Percentiles rank a stretch among this genome's conserved stretches.
These are phyloP conservation scores for Philaenus spumarius DNA, from an alignment of 1,140 invertebrate genomes.

Conservation along the genomic window DNA sequence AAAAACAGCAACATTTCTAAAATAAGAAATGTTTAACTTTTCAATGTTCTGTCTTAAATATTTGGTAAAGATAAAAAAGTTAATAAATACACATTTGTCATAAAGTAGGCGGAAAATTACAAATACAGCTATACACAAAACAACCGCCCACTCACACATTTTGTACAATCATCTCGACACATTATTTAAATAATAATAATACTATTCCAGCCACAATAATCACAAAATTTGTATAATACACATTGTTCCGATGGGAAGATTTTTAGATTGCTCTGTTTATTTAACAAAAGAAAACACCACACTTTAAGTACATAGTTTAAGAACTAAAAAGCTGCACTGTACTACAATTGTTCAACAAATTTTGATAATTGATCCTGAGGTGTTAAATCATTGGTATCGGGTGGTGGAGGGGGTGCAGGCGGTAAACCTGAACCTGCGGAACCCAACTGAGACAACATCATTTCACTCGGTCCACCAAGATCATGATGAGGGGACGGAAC, in stretches of 20 bases:
- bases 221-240: slow-evolving; percentile 6
- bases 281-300: background rate
- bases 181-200: slow-evolving; percentile 5
- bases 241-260: too few species aligned
- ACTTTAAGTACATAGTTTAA: slow-evolving; percentile 2
- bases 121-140: slow-evolving; percentile 13
- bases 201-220: background rate
- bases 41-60: too few species aligned
- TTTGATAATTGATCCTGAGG: slow-evolving; percentile 88
- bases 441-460: slow-evolving; percentile 42
- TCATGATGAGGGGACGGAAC: slow-evolving; percentile 58
- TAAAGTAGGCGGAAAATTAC: background rate
- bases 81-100: slow-evolving; percentile 12
- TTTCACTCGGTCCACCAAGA: slow-evolving; percentile 34
- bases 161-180: background rate
- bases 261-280: slow-evolving; percentile 11
- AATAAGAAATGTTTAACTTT: slow-evolving; percentile 6
- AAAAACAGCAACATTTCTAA: background rate
- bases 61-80: slow-evolving; percentile 8
- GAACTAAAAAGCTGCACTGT: slow-evolving; percentile 17
- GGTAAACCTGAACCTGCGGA: slow-evolving; percentile 41
- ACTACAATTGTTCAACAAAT: slow-evolving; percentile 88
- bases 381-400: slow-evolving; percentile 52
- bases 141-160: background rate
- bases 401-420: slow-evolving; percentile 40